Evolutionary conservation across 2,113 vertebrate genomes (phyloP), one percentile per base, ranked within the genome.

Genomic region (Halcyon malimbica): DNA sequence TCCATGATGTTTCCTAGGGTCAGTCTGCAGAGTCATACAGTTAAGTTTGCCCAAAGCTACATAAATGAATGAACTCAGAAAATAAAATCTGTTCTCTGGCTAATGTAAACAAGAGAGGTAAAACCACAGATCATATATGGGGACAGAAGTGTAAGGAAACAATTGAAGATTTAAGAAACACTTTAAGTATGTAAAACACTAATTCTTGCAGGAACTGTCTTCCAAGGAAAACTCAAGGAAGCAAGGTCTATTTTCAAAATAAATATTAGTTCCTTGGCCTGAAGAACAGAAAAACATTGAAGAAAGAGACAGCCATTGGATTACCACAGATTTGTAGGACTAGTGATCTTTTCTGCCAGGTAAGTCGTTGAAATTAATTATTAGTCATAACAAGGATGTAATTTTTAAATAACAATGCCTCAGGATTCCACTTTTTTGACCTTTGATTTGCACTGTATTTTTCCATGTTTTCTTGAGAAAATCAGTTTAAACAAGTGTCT

Each of bases 191-290:
- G 65, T 73, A 89, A 94, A 95, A 70, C 26, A 87, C 13, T 77
- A 85, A 95, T 91, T 93, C 80, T 96, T 96, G 87, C 83, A 97
- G 89, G 54, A 83, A 92, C 78, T 73, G 68, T 90, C 88, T 96
- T 96, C 90, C 87, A 97, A 95, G 88, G 83, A 94, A 65, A 96
- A 89, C 53, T 93, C 77, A 94, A 97, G 86, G 88, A 95, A 96
- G 35, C 48, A 96, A 95, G 23, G 28, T 16, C n/a, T 74, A 2
- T 94, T 97, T 97, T 93, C 77, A 97, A 97, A 95, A 80, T 67
- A 96, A 96, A 95, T 94, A 77, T 69, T 69, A 85, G 69, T 94
- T 87, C 91, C 63, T 71, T 78, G 94, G 70, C 77, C 81, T 64
- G 48, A 92, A 91, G 87, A 60, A 95, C 51, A 85, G 48, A 69